Base-by-base conservation (phyloP, 2,113 vertebrate genomes). In the Myxocyprinus asiaticus region DNA sequence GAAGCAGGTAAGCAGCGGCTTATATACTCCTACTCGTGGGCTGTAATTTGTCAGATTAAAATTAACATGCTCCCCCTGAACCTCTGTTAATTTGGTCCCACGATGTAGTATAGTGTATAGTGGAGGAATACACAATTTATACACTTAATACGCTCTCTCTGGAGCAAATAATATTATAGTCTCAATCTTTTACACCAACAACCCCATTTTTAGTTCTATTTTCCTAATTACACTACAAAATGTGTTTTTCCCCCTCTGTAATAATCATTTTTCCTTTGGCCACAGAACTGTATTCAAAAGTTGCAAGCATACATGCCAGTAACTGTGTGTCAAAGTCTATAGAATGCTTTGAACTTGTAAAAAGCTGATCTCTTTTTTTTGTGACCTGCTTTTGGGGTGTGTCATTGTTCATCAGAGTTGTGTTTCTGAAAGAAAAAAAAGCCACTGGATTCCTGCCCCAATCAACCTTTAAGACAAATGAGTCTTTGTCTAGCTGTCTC, bases 391-490 rank as follows among this genome's bases (percentile, higher is more conserved):
- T 72, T 53, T 42, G 17, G 17, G 17, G 11, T 42, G 67, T 53
- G 53, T 69, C 22, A 3, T 69, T 45, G 14, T 72, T 45, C 42
- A 45, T 42, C 67, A 1, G 8, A 59, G 8, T 58, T 48, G 47
- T 48, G 7, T 59, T 17, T 45, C 42, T 0, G 4, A 59, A 72
- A 59, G 14, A 58, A 51, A 58, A 22, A 42, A 11, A 44, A 6
- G 22, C 22, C 22, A 33, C 22, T 33, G 22, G 3, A 33, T 33
- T 33, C 22, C 22, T 33, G 22, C n/a, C 53, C 55, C 11, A 59
- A 12, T 68, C 76, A 45, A n/a, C 22, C 14, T 15, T n/a, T 45
- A 44, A 67, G 53, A 58, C 65, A 68, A 62, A 69, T 56, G 73
- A 61, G 69, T 44, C 68, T 42, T 47, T 70, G 62, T 33, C 22